phyloP scores from a whole-genome alignment of 2,113 vertebrate species.

The Corydoras maculifer region DNA sequence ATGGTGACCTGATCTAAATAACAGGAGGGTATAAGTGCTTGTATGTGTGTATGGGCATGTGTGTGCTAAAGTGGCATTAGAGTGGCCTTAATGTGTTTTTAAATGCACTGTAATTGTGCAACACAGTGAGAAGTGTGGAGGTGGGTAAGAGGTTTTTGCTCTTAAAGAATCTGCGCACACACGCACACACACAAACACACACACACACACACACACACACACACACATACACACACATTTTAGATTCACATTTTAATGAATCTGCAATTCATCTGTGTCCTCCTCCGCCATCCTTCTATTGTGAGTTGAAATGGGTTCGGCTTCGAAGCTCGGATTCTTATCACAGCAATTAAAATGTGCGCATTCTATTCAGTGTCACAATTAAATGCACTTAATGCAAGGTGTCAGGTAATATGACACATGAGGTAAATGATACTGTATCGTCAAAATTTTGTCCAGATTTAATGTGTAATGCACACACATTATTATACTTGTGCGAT shows the following conservation, averaged over 20 bases:
- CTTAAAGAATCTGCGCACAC: slow-evolving; percentile 23
- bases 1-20: slow-evolving; percentile 27
- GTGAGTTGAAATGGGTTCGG: slow-evolving; percentile 28
- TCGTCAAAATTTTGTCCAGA: too few relatives aligned
- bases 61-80: slow-evolving; percentile 21
- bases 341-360: slow-evolving; percentile 15
- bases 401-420: too few relatives aligned
- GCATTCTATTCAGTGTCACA: too few relatives aligned
- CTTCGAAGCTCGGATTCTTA: slow-evolving; percentile 20
- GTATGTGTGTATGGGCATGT: slow-evolving; percentile 14
- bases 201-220: background rate
- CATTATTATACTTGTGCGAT: too few relatives aligned
- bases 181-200: background rate
- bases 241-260: background rate
- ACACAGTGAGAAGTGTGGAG: slow-evolving; percentile 30
- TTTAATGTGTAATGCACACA: too few relatives aligned
- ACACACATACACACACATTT: background rate
- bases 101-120: slow-evolving; percentile 37
- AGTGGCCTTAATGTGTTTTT: slow-evolving; percentile 39
- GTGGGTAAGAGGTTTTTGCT: slow-evolving; percentile 36
- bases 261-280: background rate
- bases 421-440: too few relatives aligned
- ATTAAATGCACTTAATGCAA: too few relatives aligned
- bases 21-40: slow-evolving; percentile 21
- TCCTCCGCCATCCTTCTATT: slow-evolving; percentile 9